These are phyloP conservation scores for Oscheius sp. DNA, from an alignment of 2,888 invertebrate species.

Conservation along the genomic window DNA sequence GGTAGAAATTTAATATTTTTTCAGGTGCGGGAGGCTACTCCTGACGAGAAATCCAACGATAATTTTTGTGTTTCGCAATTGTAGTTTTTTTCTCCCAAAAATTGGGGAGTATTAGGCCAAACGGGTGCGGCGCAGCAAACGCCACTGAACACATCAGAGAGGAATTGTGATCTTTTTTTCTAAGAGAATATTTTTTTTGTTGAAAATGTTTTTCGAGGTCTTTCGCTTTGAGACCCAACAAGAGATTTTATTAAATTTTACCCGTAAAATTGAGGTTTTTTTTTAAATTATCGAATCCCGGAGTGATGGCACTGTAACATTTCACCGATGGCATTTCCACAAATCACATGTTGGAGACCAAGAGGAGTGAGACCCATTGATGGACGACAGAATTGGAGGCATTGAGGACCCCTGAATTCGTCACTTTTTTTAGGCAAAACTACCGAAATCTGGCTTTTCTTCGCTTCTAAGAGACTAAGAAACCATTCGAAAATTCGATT, in stretches of 20 bases:
- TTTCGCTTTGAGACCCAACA: slow-evolving; percentile 6
- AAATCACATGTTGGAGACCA: slow-evolving; percentile 65
- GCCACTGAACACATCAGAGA: slow-evolving; percentile 26
- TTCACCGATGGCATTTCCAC: slow-evolving; percentile 62
- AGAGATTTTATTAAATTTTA: slow-evolving; percentile 6
- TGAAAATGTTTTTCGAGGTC: not conserved
- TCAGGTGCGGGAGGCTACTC: slow-evolving; percentile 27
- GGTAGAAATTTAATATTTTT: no score
- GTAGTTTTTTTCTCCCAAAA: not conserved
- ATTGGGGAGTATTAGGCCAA: not conserved
- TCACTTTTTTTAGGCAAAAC: no score
- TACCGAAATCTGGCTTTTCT: not conserved
- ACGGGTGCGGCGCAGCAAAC: slow-evolving; percentile 15
- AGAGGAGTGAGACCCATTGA: slow-evolving; percentile 53
- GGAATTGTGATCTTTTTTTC: slow-evolving; percentile 13
- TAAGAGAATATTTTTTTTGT: not conserved
- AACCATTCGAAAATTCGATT: no score
- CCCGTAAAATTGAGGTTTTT: no score
- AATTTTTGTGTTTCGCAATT: slow-evolving; percentile 26
- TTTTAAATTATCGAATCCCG: slow-evolving; percentile 49
- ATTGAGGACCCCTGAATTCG: slow-evolving; percentile 65
- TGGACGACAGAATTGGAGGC: slow-evolving; percentile 65
- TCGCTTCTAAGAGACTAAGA: not conserved
- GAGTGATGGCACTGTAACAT: slow-evolving; percentile 67
- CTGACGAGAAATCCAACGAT: slow-evolving; percentile 17